Evolutionary conservation across 2,113 vertebrate species (phyloP).

Genomic region (Triplophysa rosa): DNA sequence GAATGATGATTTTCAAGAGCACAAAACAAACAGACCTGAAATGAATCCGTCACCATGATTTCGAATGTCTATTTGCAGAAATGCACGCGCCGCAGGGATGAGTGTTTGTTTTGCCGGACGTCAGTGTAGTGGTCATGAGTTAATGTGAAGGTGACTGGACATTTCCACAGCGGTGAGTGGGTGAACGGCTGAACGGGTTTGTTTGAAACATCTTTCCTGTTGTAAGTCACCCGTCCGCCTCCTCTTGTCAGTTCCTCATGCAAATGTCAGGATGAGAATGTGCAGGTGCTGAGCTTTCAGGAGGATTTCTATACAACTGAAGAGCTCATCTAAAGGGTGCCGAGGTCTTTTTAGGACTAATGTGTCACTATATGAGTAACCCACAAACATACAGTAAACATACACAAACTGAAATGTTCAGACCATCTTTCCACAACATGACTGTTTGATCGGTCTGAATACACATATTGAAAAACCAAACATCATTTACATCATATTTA

Average conservation of each 20-base stretch:
- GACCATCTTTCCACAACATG: background rate
- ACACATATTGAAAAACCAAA: background rate
- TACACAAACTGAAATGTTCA: background rate
- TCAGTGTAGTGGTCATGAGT: background rate
- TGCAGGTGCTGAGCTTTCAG: conserved; percentile 55
- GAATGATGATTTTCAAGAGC: too few species aligned
- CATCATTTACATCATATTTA: background rate
- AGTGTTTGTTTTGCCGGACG: too few species aligned
- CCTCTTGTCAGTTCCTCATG: conserved; percentile 33
- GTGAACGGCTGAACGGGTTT: conserved; percentile 48
- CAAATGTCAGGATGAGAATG: conserved; percentile 44
- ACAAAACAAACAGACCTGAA: too few species aligned
- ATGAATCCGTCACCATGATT: too few species aligned
- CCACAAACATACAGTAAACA: background rate
- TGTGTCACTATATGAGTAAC: background rate
- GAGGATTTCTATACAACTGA: too few species aligned
- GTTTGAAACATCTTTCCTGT: conserved; percentile 59
- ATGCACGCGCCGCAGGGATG: too few species aligned
- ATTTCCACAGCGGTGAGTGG: conserved; percentile 38
- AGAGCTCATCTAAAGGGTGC: background rate
- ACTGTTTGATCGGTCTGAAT: background rate
- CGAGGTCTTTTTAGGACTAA: background rate
- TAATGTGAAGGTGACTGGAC: conserved; percentile 11
- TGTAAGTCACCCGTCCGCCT: conserved; percentile 51
- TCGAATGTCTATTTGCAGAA: too few species aligned